Evolutionary conservation across 2,888 invertebrate species (phyloP), one percentile per base, ranked within the genome.

Genomic region (Leptura quadrifasciata): DNA sequence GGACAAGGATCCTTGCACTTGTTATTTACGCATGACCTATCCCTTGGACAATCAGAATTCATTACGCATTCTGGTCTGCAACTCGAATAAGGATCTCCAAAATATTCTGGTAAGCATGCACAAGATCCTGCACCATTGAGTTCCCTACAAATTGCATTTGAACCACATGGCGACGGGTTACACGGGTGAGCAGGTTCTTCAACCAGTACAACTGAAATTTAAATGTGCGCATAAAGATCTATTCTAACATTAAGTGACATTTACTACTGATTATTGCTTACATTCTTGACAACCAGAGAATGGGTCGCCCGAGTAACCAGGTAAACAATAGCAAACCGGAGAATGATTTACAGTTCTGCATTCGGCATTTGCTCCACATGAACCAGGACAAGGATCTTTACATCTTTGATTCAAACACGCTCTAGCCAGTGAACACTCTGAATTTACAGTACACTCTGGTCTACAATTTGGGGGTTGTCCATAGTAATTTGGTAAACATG

Each of bases 61-160:
- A 95, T 92, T n/a, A 96, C 93, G 88, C 97, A 97, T 91, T 97
- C 96, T 27, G 96, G 96, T 86, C 95, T 91, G 88, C 97, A 97
- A 85, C 95, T 95, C 58, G 94, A 90, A 85, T 96, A 96, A 1
- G 96, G 96, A 90, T 96, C 96, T 69, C 97, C 96, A 84, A 93
- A 94, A 88, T 95, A 96, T 85, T 95, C 95, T 75, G 94, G 92
- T 79, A 95, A 90, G 89, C 96, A 97, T 79, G 93, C 91, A 88
- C 96, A 97, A 78, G 96, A 95, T 63, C 96, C 96, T 74, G 94
- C 94, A 82, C 94, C 95, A 85, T 94, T 93, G 84, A 93, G 92
- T 90, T 95, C 95, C 89, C 93, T 94, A 89, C 97, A 97, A 82
- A 95, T 89, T 68, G 97, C 96, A 88, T 97, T 97, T 39, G 94